phyloP scores from a whole-genome alignment of 2,888 invertebrate genomes.

The Eilema caniola region DNA sequence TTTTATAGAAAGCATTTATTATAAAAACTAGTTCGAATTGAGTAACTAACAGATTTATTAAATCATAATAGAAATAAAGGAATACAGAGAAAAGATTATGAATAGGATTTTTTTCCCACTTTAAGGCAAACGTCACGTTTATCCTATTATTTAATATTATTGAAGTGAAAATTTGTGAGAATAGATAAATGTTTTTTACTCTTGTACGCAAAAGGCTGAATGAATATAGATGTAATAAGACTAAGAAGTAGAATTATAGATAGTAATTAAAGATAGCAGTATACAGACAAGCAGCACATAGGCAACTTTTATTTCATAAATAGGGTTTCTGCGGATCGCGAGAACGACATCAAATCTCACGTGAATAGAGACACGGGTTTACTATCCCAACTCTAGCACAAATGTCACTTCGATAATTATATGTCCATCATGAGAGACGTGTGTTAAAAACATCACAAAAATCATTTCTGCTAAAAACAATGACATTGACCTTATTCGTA shows the following conservation, averaged over 20 bases:
- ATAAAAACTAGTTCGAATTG: slow-evolving; percentile 25
- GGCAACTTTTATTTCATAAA: no score
- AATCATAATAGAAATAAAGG: neutral
- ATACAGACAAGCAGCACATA: no score
- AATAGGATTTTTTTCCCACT: neutral
- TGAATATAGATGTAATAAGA: no score
- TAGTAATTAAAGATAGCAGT: no score
- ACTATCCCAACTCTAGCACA: neutral
- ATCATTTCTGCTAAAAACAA: slow-evolving; percentile 41
- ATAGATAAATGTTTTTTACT: no score
- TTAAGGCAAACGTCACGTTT: neutral
- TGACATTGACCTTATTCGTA: slow-evolving; percentile 56
- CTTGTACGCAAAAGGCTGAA: no score
- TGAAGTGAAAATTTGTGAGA: neutral
- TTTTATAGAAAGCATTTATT: slow-evolving; percentile 53
- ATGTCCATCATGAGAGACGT: neutral
- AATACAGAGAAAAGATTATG: neutral
- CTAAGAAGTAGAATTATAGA: no score
- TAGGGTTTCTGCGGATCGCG: no score
- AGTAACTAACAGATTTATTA: neutral
- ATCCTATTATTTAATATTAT: no score
- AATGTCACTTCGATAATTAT: neutral
- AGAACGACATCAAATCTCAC: no score
- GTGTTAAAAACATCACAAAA: slow-evolving; percentile 11
- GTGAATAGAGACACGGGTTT: neutral